phyloP scores from a whole-genome alignment of 2,797 vertebrate species.

The Fratercula arctica region DNA sequence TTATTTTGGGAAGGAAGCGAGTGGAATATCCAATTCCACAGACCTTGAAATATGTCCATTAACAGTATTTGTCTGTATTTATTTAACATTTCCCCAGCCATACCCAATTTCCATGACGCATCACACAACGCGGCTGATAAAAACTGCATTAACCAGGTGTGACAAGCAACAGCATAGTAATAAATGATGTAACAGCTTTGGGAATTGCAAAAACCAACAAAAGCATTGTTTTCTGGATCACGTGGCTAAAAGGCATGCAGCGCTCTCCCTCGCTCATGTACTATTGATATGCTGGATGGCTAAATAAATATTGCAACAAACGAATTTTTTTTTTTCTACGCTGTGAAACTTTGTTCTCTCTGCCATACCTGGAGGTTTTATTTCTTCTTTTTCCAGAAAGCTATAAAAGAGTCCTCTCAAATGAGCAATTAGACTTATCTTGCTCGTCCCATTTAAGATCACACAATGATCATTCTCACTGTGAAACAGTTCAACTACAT shows the following conservation, averaged over 20 bases:
- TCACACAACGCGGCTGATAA: not conserved
- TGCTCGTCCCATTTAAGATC: not conserved
- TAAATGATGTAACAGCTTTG: not conserved
- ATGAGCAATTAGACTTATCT: not conserved
- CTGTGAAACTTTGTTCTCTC: not conserved
- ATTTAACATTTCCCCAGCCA: not conserved
- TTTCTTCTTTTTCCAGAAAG: not conserved
- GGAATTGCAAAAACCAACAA: not conserved
- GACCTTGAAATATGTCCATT: not conserved
- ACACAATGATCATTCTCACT: not conserved
- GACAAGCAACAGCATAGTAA: not conserved
- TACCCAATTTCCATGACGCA: not conserved
- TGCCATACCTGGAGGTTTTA: not conserved
- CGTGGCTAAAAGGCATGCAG: not conserved
- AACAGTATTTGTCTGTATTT: not conserved
- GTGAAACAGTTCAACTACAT: not conserved
- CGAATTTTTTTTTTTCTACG: not conserved
- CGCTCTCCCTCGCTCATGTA: not conserved
- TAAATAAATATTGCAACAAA: conserved; percentile 2
- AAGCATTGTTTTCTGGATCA: not conserved
- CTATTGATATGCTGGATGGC: not conserved
- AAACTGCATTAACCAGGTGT: not conserved
- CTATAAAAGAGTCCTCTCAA: not conserved
- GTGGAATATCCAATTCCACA: not conserved
- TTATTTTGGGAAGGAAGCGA: not conserved